Evolutionary conservation across 2,113 vertebrate species (phyloP), one percentile per base, ranked within the genome.

Genomic region (Collichthys lucidus): DNA sequence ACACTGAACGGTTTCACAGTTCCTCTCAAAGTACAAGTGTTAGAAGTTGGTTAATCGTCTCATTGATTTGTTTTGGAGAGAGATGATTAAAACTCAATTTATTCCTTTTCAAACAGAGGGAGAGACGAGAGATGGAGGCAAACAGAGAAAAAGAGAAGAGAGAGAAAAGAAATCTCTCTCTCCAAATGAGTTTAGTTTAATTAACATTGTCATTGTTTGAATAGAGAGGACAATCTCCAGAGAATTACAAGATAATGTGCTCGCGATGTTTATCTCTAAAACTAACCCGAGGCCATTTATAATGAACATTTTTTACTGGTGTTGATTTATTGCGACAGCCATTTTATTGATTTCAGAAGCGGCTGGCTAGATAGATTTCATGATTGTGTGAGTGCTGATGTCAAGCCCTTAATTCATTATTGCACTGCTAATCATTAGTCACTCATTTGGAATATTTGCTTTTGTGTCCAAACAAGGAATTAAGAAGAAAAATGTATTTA

Each of bases 131-230:
- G 63, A 19, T 19, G 35, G 24, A 80, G 17, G 40, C 46, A 56
- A 63, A 80, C 56, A 68, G 24, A 73, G 35, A 29, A 53, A 42
- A 64, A 55, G 46, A 20, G 29, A 3, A 20, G 29, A 3, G 22
- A 72, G 77, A 26, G n/a, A n/a, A n/a, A 29, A 29, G 12, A 76
- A 44, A 71, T 85, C 6, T 62, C 29, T 62, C 29, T 78, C 49
- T 64, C 24, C 40, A 77, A 85, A 83, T 78, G 60, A 61, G 12
- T 90, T 88, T 76, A 76, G 42, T 82, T 83, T 87, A 86, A 92
- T 92, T 88, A 84, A 82, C 70, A 80, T 35, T 72, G 76, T 83
- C 83, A 82, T 70, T 91, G 81, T 91, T 86, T 82, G 74, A 86
- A 86, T 62, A 50, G 72, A 64, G 73, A 82, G 66, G 53, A 69